Percentiles rank a stretch among this genome's conserved stretches.
These are phyloP conservation scores for Aradophagus sp. DNA, from an alignment of 1,140 invertebrate genomes.

Conservation along the genomic window DNA sequence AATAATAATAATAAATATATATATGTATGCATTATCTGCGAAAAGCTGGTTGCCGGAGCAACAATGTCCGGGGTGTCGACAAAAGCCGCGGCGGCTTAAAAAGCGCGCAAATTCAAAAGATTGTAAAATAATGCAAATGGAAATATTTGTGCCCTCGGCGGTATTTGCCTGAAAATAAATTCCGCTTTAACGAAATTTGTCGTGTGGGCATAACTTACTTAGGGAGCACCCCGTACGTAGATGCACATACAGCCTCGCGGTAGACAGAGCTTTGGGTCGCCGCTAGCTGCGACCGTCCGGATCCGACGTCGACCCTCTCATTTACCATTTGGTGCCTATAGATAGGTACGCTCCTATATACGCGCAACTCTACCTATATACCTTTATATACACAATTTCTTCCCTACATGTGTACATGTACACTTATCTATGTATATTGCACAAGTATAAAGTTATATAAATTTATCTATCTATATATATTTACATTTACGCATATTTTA, in stretches of 20 bases:
- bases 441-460: too few species aligned
- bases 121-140: slow-evolving; percentile 57
- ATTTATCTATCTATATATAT: too few species aligned
- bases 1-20: too few species aligned
- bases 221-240: slow-evolving; percentile 68
- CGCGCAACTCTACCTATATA: slow-evolving; percentile 12
- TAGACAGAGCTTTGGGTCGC: slow-evolving; percentile 75
- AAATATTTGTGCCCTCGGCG: slow-evolving; percentile 52
- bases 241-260: slow-evolving; percentile 71
- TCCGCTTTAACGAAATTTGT: slow-evolving; percentile 58
- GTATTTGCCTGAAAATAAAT: slow-evolving; percentile 58
- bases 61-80: too few species aligned
- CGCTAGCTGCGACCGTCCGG: slow-evolving; percentile 74
- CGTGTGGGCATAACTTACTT: slow-evolving; percentile 59
- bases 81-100: too few species aligned
- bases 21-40: too few species aligned
- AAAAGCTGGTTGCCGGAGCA: too few species aligned
- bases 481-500: too few species aligned
- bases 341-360: slow-evolving; percentile 69
- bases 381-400: slow-evolving; percentile 9
- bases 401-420: too few species aligned
- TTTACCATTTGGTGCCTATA: slow-evolving; percentile 76
- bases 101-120: too few species aligned
- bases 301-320: slow-evolving; percentile 73
- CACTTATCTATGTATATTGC: too few species aligned